These are phyloP conservation scores for Lithophane leautieri DNA, from an alignment of 2,888 invertebrate species.

Conservation along the genomic window DNA sequence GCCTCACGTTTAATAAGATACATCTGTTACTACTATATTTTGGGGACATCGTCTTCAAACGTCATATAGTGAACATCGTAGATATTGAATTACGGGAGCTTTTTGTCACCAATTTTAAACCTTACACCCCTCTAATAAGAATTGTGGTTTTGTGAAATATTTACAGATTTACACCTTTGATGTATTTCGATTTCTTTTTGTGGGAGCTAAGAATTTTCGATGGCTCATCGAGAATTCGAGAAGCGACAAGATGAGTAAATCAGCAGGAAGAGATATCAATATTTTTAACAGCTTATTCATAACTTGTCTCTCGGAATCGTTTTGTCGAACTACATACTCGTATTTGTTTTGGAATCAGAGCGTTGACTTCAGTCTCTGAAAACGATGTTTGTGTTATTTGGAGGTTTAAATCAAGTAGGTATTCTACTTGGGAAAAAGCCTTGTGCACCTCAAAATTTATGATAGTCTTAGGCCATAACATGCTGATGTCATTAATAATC, in stretches of 20 bases:
- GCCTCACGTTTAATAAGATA: conserved; percentile 76
- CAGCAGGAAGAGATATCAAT: conserved; percentile 60
- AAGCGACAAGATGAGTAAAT: conserved; percentile 64
- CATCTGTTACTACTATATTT: conserved; percentile 83
- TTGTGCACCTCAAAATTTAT: neutral
- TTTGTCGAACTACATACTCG: conserved; percentile 12
- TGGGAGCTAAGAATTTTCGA: conserved; percentile 56
- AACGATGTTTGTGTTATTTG: neutral
- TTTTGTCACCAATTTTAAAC: conserved; percentile 59
- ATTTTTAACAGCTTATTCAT: conserved; percentile 65
- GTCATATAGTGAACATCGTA: conserved; percentile 75
- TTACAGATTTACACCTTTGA: conserved; percentile 64
- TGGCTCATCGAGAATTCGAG: conserved; percentile 63
- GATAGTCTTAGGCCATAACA: neutral
- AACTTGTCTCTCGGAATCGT: conserved; percentile 36
- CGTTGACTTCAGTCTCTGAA: conserved; percentile 16
- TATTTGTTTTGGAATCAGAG: conserved; percentile 27
- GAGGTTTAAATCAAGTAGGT: neutral
- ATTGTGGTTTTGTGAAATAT: conserved; percentile 36
- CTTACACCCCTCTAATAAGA: conserved; percentile 52
- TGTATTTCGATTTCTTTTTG: conserved; percentile 64
- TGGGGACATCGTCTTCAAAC: conserved; percentile 74
- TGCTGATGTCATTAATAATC: neutral
- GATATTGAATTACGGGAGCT: conserved; percentile 73
- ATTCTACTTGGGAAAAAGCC: neutral